A percentile compares a stretch with the other conserved stretches of the same genome.
phyloP scores from a whole-genome alignment of 2,888 invertebrate genomes.

The Microplitis manilae region DNA sequence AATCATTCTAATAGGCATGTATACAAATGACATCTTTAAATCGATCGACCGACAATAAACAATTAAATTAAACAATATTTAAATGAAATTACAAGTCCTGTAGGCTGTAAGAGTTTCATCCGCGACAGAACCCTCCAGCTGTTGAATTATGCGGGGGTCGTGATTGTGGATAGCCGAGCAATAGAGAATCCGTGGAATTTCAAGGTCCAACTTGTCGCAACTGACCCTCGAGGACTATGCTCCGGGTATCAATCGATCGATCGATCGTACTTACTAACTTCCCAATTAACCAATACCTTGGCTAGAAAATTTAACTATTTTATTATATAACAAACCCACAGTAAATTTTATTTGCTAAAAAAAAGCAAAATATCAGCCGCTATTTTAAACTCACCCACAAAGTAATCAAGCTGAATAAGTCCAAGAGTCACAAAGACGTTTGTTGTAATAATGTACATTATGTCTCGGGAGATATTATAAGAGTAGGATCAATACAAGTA shows the following conservation, averaged over 20 bases:
- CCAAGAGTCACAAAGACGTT: neutral
- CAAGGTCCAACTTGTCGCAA: conserved; percentile 48
- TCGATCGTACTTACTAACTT: conserved; percentile 51
- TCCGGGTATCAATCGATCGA: conserved; percentile 48
- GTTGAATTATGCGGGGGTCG: conserved; percentile 16
- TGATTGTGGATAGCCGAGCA: conserved; percentile 34
- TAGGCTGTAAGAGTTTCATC: neutral
- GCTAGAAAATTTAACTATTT: neutral
- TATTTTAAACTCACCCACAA: too few species aligned
- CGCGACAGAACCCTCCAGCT: neutral
- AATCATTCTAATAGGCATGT: neutral
- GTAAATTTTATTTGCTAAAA: too few species aligned
- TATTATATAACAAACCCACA: neutral
- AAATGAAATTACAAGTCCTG: conserved; percentile 14
- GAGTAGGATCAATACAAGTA: conserved; percentile 27
- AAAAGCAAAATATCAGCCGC: too few species aligned
- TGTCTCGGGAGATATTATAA: conserved; percentile 7
- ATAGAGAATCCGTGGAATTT: conserved; percentile 51
- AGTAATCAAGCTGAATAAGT: conserved; percentile 9
- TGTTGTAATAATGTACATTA: neutral
- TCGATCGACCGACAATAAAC: conserved; percentile 2
- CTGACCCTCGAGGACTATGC: conserved; percentile 26
- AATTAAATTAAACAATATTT: conserved; percentile 2
- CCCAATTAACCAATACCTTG: conserved; percentile 49
- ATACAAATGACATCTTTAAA: neutral